These are phyloP conservation scores for Cheilosia pagana DNA, from an alignment of 2,888 invertebrate species.

Conservation along the genomic window DNA sequence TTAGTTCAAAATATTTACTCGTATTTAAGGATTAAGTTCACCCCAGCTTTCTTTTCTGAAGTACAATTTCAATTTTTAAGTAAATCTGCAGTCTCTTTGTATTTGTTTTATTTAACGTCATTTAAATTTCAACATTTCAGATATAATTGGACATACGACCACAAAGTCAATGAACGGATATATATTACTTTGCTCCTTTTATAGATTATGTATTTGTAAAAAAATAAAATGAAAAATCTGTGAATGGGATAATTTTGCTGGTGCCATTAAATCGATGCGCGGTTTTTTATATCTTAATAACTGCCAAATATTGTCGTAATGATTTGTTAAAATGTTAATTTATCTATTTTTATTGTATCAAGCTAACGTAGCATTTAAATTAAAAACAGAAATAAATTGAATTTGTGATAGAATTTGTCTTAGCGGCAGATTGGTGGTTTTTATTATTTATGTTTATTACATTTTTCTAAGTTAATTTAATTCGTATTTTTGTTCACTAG, in stretches of 20 bases:
- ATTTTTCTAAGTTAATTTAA: neutral
- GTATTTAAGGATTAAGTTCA: fast-evolving
- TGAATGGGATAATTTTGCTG: neutral
- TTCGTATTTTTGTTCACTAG: too few relatives aligned
- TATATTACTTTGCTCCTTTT: too few relatives aligned
- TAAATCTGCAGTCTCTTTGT: too few relatives aligned
- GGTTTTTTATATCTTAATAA: neutral
- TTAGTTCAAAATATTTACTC: too few relatives aligned
- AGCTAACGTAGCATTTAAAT: neutral
- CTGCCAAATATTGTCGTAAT: constrained; percentile 1
- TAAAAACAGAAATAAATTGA: constrained; percentile 35
- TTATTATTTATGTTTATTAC: constrained; percentile 1
- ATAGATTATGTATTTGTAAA: too few relatives aligned
- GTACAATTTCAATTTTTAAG: too few relatives aligned
- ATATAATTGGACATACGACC: too few relatives aligned
- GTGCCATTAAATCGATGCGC: constrained; percentile 7
- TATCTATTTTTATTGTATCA: neutral
- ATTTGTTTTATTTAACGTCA: too few relatives aligned
- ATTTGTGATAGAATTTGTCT: constrained; percentile 46
- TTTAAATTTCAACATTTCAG: too few relatives aligned
- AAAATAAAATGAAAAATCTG: too few relatives aligned
- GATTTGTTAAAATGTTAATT: neutral
- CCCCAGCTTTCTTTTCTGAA: too few relatives aligned
- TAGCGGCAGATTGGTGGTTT: neutral
- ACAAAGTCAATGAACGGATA: too few relatives aligned